A percentile compares a stretch with the other conserved stretches of the same genome.
These are phyloP conservation scores for Syritta pipiens DNA, from an alignment of 2,888 invertebrate genomes.

Conservation along the genomic window DNA sequence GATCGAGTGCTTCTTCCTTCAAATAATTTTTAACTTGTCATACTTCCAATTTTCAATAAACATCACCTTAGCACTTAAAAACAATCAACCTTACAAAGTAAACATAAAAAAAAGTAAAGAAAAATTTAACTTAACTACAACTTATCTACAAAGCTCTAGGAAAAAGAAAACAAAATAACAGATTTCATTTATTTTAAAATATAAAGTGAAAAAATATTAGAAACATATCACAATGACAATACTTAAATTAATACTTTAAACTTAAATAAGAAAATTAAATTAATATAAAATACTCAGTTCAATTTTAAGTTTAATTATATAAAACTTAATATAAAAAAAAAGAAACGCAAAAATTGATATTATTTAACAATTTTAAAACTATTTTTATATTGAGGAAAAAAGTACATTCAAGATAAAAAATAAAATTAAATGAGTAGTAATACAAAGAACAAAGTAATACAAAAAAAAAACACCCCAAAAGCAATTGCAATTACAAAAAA, in stretches of 20 bases:
- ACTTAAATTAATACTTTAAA: conserved; percentile 76
- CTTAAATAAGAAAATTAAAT: conserved; percentile 59
- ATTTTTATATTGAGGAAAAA: conserved; percentile 50
- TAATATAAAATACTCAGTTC: conserved; percentile 34
- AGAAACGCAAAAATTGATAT: conserved; percentile 41
- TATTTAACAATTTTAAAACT: conserved; percentile 55
- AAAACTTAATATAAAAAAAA: conserved; percentile 57
- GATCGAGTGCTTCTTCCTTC: no score
- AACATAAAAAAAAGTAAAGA: background rate
- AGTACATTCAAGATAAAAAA: conserved; percentile 31
- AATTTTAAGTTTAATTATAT: conserved; percentile 24
- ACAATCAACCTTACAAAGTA: conserved; percentile 2
- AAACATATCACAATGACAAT: conserved; percentile 79
- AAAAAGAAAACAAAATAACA: background rate
- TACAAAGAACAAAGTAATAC: conserved; percentile 23
- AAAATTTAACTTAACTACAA: background rate
- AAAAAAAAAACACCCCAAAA: conserved; percentile 42
- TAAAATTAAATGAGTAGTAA: conserved; percentile 9
- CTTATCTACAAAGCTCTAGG: background rate
- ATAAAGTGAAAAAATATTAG: conserved; percentile 75
- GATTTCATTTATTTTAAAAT: conserved; percentile 44
- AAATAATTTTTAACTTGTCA: no score
- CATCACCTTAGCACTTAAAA: conserved; percentile 3
- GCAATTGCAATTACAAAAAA: conserved; percentile 60
- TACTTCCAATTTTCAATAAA: no score